Conservation (phyloP, 2,888 invertebrate genomes). For the Petrolisthes manimaculis region DNA sequence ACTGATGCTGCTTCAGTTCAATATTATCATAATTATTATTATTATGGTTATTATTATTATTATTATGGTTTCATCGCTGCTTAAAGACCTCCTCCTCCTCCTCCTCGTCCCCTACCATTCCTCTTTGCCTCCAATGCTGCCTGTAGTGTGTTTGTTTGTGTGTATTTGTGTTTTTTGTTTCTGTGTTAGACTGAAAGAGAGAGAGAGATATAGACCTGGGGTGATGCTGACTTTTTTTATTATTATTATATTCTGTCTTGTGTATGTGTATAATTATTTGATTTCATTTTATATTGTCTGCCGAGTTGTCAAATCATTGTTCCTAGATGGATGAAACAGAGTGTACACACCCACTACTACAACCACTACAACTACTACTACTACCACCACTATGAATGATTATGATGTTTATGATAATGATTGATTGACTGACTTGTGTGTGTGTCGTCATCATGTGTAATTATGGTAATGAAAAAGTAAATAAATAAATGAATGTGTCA, state of each 20-base stretch:
- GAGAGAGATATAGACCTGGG: no score
- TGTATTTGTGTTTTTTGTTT: background rate
- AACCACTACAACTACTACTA: no score
- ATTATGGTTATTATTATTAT: constrained; percentile 19
- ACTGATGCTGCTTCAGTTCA: constrained; percentile 35
- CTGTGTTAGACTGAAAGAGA: background rate
- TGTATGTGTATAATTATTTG: background rate
- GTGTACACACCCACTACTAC: no score
- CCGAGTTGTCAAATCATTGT: background rate
- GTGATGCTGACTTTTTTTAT: background rate
- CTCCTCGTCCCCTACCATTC: constrained; percentile 10
- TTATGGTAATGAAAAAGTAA: constrained; percentile 10
- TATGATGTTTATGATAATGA: no score
- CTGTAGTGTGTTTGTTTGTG: constrained; percentile 1
- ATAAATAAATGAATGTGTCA: background rate
- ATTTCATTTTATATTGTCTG: background rate
- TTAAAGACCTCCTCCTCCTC: background rate
- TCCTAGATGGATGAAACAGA: background rate
- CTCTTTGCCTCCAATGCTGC: background rate
- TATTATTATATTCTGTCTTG: background rate
- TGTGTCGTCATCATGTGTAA: constrained; percentile 18
- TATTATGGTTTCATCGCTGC: constrained; percentile 11
- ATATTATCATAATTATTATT: constrained; percentile 19
- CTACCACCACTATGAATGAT: no score
- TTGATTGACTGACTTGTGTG: no score